Conservation (phyloP, 2,113 vertebrate species). For the Apistogramma diplotaenia region DNA sequence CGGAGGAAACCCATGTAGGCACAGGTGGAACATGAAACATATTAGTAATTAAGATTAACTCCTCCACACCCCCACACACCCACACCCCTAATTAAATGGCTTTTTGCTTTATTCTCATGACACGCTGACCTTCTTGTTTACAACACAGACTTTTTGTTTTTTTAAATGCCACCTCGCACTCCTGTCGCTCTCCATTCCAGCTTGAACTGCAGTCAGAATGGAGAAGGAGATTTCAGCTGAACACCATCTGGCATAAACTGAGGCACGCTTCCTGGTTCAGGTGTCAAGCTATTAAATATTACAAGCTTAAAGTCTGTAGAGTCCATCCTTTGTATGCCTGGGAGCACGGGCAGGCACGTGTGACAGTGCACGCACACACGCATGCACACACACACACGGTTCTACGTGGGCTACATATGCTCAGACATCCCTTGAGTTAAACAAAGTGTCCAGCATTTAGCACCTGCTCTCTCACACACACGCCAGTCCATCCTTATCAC, state of each 20-base stretch:
- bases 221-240: slow-evolving; percentile 23
- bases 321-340: slow-evolving; percentile 17
- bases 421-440: slow-evolving; percentile 31
- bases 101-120: neutral
- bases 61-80: neutral
- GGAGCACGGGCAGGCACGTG: slow-evolving; percentile 1
- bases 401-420: slow-evolving; percentile 23
- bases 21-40: neutral
- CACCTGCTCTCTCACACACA: slow-evolving; percentile 62
- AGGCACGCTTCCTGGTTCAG: slow-evolving; percentile 52
- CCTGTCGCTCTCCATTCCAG: neutral
- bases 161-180: neutral
- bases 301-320: slow-evolving; percentile 15
- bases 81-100: neutral
- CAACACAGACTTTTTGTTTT: neutral
- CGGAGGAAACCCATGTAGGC: neutral
- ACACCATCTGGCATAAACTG: slow-evolving; percentile 33
- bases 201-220: neutral
- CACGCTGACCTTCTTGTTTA: neutral
- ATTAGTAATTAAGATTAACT: neutral
- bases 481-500: neutral
- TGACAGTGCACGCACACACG: neutral
- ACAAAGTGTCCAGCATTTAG: slow-evolving; percentile 45
- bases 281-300: slow-evolving; percentile 73
- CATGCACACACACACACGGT: neutral